Evolutionary conservation across 2,113 vertebrate genomes (phyloP).

Genomic region (Gymnorhina tibicen): DNA sequence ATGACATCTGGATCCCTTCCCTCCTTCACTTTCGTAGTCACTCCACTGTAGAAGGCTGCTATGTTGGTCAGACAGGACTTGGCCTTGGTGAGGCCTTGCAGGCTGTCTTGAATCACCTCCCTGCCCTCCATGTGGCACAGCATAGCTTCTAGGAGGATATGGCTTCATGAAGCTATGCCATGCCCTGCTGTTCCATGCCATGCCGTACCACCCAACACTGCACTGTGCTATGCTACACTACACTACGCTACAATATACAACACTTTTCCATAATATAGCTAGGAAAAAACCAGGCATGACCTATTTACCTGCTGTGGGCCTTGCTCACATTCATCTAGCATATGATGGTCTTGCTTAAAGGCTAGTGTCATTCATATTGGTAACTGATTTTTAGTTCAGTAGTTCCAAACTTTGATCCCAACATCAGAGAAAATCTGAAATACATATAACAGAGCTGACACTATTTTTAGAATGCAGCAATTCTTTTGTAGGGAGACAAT

Average conservation of each 20-base stretch:
- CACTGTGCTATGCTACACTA: too few species aligned
- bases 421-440: slow-evolving; percentile 5
- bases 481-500: slow-evolving; percentile 20
- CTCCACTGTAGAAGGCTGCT: not conserved
- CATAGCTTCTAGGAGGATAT: not conserved
- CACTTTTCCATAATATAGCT: not conserved
- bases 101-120: not conserved
- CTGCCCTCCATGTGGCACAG: not conserved
- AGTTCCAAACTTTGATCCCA: not conserved
- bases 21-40: not conserved
- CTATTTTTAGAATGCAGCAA: slow-evolving; percentile 2
- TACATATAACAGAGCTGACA: not conserved
- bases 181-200: not conserved
- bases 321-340: not conserved
- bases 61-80: not conserved
- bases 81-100: not conserved
- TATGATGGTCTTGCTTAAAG: not conserved
- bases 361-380: not conserved
- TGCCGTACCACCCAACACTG: not conserved
- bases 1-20: not conserved
- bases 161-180: not conserved
- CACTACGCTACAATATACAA: too few species aligned
- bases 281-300: not conserved
- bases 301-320: not conserved
- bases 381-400: not conserved